Base-by-base conservation (phyloP, 2,797 vertebrate species). In the Chelon auratus region DNA sequence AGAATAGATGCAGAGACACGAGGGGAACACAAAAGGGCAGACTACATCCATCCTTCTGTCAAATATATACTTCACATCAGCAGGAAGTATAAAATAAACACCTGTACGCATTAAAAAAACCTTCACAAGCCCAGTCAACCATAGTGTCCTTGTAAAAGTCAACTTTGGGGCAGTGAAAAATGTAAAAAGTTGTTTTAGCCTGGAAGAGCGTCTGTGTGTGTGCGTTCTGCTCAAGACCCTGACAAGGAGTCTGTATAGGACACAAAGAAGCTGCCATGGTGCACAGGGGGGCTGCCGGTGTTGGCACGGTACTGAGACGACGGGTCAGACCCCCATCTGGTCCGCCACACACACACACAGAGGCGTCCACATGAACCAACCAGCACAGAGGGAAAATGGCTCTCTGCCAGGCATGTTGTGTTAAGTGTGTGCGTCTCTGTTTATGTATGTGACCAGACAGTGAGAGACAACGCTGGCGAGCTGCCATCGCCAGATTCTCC, bases 321-420 rank as follows among this genome's bases (percentile, higher is more conserved):
- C 69, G 71, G 87, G 88, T 87, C 85, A 75, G 82, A 89, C 84
- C 81, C 83, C 91, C 91, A 92, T 93, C 91, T 92, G 91, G 80
- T 89, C 71, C 71, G 18, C 45, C 55, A 67, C 64, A 66, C 17
- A 53, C 63, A 61, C 60, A 42, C 8, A 26, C 39, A 37, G 39
- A 57, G 40, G 53, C 48, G 58, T 13, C 50, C 37, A 66, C 30
- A 70, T 40, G 65, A 48, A 78, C 58, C 40, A 26, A 48, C n/a
- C 68, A 66, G 71, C 85, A 60, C 72, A 62, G 75, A 83, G 73
- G 64, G 80, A 85, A 87, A 62, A 67, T 92, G 87, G 91, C 86
- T 70, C 57, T 3, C 53, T 62, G 90, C 90, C 90, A 91, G 81
- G 40, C 62, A 62, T 73, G 75, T 68, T 69, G 84, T 58, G 52